Evolutionary conservation across 2,113 vertebrate genomes (phyloP).

Genomic region (Lophochroa leadbeateri): DNA sequence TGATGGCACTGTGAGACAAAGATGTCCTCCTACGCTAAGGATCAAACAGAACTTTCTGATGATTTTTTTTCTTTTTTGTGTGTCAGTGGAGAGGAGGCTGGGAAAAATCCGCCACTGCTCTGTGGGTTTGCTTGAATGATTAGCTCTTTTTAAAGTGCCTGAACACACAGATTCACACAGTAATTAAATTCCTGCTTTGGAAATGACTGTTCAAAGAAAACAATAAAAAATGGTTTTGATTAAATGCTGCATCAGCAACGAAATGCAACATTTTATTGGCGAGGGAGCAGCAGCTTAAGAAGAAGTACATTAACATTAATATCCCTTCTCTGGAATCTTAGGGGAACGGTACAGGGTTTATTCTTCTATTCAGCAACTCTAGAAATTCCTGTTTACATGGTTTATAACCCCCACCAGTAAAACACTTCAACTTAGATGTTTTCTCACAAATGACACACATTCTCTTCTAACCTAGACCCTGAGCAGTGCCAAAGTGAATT

Average conservation of each 20-base stretch:
- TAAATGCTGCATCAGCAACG: conserved; percentile 1
- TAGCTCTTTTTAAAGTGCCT: conserved; percentile 6
- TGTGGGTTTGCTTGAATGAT: conserved; percentile 45
- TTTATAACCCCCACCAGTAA: neutral
- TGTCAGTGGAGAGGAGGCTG: neutral
- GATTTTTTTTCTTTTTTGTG: neutral
- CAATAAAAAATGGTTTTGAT: conserved; percentile 4
- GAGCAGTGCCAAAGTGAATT: neutral
- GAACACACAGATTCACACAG: conserved; percentile 25
- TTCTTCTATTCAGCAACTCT: neutral
- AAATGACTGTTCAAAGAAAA: conserved; percentile 49
- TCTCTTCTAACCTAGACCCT: neutral
- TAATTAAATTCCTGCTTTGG: conserved; percentile 47
- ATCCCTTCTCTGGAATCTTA: neutral
- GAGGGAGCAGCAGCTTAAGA: neutral
- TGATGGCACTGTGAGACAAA: conserved; percentile 47
- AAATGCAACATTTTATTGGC: neutral
- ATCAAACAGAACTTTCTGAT: conserved; percentile 29
- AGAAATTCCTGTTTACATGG: neutral
- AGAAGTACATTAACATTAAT: neutral
- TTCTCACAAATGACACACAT: neutral
- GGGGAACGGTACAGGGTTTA: neutral
- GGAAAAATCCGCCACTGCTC: conserved; percentile 23
- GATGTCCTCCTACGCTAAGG: neutral
- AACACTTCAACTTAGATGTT: neutral